These are phyloP conservation scores for Paguma larvata DNA, from an alignment of 2,797 vertebrate genomes.

Conservation along the genomic window DNA sequence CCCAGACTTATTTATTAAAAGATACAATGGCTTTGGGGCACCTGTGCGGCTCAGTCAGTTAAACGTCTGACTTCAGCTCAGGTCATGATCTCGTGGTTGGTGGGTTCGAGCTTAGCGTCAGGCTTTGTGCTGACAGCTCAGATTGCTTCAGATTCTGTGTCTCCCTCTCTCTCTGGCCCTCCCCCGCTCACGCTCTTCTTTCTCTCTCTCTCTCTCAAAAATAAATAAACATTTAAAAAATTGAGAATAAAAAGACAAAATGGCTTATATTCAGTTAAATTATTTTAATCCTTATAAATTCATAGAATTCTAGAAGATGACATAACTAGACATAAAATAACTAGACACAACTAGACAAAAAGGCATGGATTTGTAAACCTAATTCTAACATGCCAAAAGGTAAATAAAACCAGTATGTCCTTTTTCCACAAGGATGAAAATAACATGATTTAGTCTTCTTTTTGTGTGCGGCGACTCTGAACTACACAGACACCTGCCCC, in stretches of 20 bases:
- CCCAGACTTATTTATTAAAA: background rate
- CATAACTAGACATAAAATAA: background rate
- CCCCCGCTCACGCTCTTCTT: no score
- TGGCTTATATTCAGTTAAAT: background rate
- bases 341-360: background rate
- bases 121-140: no score
- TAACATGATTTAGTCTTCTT: background rate
- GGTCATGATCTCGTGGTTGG: no score
- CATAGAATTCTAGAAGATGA: background rate
- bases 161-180: no score
- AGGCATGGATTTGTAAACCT: background rate
- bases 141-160: no score
- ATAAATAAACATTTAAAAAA: no score
- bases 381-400: background rate
- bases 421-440: background rate
- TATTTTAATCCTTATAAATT: slow-evolving; percentile 5
- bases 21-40: background rate
- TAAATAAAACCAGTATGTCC: background rate
- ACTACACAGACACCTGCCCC: background rate
- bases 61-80: no score
- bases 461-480: slow-evolving; percentile 64
- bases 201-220: no score
- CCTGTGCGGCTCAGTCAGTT: no score
- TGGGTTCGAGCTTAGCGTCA: no score
- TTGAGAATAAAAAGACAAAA: background rate